A percentile compares a stretch with the other conserved stretches of the same genome.
phyloP scores from a whole-genome alignment of 2,797 vertebrate genomes.

The Benthosema pterotum region DNA sequence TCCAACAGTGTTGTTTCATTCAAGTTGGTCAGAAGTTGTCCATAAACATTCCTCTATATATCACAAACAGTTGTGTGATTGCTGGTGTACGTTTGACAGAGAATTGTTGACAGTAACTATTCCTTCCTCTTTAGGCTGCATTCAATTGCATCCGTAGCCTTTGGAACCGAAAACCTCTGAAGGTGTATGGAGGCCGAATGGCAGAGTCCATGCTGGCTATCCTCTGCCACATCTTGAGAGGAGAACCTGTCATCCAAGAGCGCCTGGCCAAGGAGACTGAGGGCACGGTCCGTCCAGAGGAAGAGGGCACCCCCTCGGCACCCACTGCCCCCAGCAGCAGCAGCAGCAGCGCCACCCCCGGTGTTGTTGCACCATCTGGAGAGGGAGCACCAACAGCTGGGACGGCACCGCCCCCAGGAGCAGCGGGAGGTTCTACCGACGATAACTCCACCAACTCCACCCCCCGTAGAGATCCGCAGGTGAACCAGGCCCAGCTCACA shows the following conservation, averaged over 20 bases:
- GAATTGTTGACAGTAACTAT: constrained; percentile 18
- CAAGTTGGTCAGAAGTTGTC: too few species aligned
- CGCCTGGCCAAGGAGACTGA: constrained; percentile 91
- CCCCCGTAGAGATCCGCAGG: constrained; percentile 88
- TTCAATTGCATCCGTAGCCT: constrained; percentile 93
- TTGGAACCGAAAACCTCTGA: constrained; percentile 93
- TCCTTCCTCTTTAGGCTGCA: constrained; percentile 81
- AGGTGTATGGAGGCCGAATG: constrained; percentile 95
- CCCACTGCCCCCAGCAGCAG: constrained; percentile 64
- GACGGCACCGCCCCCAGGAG: constrained; percentile 51
- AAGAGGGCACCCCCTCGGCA: constrained; percentile 74
- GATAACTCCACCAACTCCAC: constrained; percentile 80
- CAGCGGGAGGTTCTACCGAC: constrained; percentile 69
- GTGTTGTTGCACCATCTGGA: constrained; percentile 55
- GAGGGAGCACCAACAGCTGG: constrained; percentile 64
- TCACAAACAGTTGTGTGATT: too few species aligned
- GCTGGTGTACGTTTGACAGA: too few species aligned
- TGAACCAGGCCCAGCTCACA: constrained; percentile 93
- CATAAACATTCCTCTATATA: too few species aligned
- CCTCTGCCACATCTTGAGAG: constrained; percentile 92
- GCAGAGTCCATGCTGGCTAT: constrained; percentile 97
- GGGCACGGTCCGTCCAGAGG: constrained; percentile 86
- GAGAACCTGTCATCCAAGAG: constrained; percentile 92
- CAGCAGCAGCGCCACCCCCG: constrained; percentile 49
- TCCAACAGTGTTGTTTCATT: too few species aligned